A percentile compares a stretch with the other conserved stretches of the same genome.
Conservation (phyloP, 2,113 vertebrate species). For the Calidris pygmaea region DNA sequence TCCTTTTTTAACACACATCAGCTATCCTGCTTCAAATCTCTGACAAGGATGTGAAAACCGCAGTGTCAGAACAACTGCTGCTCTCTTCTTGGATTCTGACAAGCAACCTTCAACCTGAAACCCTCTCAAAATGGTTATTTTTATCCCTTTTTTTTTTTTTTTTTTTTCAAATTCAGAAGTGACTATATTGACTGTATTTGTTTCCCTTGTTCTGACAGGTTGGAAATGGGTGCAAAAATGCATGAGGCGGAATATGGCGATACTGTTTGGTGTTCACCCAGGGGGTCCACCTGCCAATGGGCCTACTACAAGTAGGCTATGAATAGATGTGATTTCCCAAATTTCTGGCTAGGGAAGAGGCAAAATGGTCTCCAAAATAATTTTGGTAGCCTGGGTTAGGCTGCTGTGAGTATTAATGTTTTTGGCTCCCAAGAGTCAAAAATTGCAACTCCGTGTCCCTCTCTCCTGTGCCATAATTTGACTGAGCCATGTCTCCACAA, state of each 20-base stretch:
- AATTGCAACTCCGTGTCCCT: rapidly evolving
- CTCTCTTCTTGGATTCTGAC: conserved; percentile 73
- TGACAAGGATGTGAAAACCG: conserved; percentile 80
- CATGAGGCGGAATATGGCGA: not conserved
- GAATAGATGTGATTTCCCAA: not conserved
- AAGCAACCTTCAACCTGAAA: conserved; percentile 74
- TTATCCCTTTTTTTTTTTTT: conserved; percentile 9
- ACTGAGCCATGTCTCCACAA: not conserved
- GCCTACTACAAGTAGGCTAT: not conserved
- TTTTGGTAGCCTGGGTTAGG: not conserved
- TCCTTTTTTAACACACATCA: conserved; percentile 76
- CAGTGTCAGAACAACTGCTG: conserved; percentile 82
- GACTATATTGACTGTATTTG: conserved; percentile 33
- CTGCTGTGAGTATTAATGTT: not conserved
- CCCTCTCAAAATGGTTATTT: conserved; percentile 68
- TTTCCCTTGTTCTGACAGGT: not conserved
- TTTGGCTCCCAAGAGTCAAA: not conserved
- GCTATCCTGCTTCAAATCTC: conserved; percentile 75
- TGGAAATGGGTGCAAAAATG: not conserved
- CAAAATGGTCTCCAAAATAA: not conserved
- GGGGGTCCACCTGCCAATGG: not conserved
- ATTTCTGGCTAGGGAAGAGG: not conserved
- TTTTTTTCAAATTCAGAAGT: not conserved
- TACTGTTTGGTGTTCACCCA: not conserved
- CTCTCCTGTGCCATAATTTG: not conserved